These are phyloP conservation scores for Syngnathus rostellatus DNA, from an alignment of 2,797 vertebrate genomes.

Conservation along the genomic window DNA sequence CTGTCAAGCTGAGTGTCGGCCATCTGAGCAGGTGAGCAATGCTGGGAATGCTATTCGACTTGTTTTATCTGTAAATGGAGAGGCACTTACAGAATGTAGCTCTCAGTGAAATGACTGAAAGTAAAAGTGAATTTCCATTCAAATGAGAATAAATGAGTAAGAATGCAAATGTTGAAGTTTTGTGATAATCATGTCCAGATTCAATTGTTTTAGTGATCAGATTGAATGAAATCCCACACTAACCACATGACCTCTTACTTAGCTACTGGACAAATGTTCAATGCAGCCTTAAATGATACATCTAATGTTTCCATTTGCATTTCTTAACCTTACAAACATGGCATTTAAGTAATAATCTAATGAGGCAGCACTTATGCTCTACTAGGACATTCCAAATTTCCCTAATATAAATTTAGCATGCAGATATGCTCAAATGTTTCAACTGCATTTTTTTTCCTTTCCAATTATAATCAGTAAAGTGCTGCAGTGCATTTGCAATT, in stretches of 20 bases:
- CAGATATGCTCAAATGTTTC: slow-evolving; percentile 29
- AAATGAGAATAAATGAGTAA: slow-evolving; percentile 19
- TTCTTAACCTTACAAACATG: slow-evolving; percentile 62
- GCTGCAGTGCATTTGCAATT: slow-evolving; percentile 31
- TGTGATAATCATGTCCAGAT: slow-evolving; percentile 51
- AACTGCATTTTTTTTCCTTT: slow-evolving; percentile 28
- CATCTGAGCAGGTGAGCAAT: slow-evolving; percentile 51
- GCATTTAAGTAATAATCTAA: slow-evolving; percentile 61
- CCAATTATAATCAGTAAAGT: slow-evolving; percentile 30
- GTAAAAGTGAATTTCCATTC: slow-evolving; percentile 39
- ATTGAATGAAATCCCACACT: slow-evolving; percentile 40
- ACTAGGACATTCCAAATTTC: slow-evolving; percentile 42
- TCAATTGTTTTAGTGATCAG: slow-evolving; percentile 26
- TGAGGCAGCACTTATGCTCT: slow-evolving; percentile 44
- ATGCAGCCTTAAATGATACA: slow-evolving; percentile 32
- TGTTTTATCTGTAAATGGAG: slow-evolving; percentile 32
- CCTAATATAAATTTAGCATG: slow-evolving; percentile 25
- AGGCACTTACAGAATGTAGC: slow-evolving; percentile 44
- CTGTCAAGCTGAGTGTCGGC: slow-evolving; percentile 11
- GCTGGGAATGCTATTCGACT: slow-evolving; percentile 44
- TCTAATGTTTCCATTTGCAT: slow-evolving; percentile 54
- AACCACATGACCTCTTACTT: slow-evolving; percentile 27
- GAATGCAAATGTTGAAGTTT: slow-evolving; percentile 25
- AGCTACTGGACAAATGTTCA: slow-evolving; percentile 26
- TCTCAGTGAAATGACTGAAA: slow-evolving; percentile 25